Evolutionary conservation across 2,888 invertebrate genomes (phyloP).

Genomic region (Synanthedon vespiformis): DNA sequence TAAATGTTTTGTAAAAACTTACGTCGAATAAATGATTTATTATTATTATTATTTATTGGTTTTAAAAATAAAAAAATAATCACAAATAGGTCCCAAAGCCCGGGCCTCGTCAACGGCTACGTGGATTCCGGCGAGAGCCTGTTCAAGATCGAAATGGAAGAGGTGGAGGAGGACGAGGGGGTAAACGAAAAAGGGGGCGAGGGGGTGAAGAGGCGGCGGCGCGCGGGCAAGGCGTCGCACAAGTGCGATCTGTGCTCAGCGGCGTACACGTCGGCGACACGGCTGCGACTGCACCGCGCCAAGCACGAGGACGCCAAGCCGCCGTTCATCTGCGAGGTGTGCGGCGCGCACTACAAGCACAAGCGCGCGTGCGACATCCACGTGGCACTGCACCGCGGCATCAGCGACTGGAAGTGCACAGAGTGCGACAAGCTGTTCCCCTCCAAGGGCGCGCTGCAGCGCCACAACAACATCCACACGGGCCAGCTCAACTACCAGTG

Average conservation of each 20-base stretch:
- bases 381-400: conserved; percentile 71
- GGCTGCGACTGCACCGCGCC: conserved; percentile 48
- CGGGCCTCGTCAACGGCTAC: conserved; percentile 28
- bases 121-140: conserved; percentile 11
- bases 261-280: conserved; percentile 24
- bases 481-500: conserved; percentile 73
- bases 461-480: conserved; percentile 73
- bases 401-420: conserved; percentile 72
- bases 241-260: conserved; percentile 39
- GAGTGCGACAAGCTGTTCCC: conserved; percentile 73
- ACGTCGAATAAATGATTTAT: no score
- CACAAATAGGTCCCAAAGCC: conserved; percentile 27
- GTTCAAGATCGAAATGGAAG: conserved; percentile 27
- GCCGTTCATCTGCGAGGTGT: conserved; percentile 67
- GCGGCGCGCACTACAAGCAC: conserved; percentile 73
- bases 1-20: no score
- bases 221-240: conserved; percentile 29
- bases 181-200: background rate
- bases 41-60: no score
- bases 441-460: conserved; percentile 71
- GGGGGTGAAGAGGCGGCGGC: conserved; percentile 6
- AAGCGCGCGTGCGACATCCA: conserved; percentile 73
- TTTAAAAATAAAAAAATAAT: no score
- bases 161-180: conserved; percentile 27
- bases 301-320: conserved; percentile 60